These are phyloP conservation scores for Athalia cordata DNA, from an alignment of 2,888 invertebrate genomes.

Conservation along the genomic window DNA sequence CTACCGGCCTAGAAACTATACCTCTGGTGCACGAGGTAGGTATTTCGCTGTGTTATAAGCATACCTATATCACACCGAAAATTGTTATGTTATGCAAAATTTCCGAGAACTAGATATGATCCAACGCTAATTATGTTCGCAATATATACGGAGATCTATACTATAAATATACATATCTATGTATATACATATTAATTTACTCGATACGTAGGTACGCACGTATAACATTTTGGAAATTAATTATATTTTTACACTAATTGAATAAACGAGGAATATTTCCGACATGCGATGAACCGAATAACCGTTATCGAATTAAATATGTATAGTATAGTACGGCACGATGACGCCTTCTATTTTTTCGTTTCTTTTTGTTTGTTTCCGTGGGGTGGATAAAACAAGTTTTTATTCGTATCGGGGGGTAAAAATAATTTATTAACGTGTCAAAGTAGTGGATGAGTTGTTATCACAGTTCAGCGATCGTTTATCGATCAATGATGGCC, in stretches of 20 bases:
- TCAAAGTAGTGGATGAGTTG: neutral
- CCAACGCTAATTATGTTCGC: neutral
- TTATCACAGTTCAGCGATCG: slow-evolving; percentile 33
- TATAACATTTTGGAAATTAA: no score
- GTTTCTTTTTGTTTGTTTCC: neutral
- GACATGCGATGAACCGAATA: neutral
- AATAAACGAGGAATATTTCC: no score
- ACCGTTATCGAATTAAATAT: neutral
- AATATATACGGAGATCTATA: neutral
- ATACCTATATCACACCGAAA: neutral
- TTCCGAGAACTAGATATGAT: neutral
- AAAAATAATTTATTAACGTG: slow-evolving; percentile 34
- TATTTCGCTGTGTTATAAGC: neutral
- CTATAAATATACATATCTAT: no score
- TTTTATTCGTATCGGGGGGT: neutral
- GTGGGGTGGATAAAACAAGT: neutral
- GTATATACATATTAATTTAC: no score
- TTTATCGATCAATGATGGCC: slow-evolving; percentile 30
- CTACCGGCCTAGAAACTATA: no score
- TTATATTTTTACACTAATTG: no score
- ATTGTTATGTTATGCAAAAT: neutral
- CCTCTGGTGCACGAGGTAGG: no score
- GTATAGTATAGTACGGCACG: neutral
- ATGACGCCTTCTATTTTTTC: neutral
- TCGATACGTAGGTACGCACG: no score